Evolutionary conservation across 2,797 vertebrate genomes (phyloP).

Genomic region (Fistularia commersonii): DNA sequence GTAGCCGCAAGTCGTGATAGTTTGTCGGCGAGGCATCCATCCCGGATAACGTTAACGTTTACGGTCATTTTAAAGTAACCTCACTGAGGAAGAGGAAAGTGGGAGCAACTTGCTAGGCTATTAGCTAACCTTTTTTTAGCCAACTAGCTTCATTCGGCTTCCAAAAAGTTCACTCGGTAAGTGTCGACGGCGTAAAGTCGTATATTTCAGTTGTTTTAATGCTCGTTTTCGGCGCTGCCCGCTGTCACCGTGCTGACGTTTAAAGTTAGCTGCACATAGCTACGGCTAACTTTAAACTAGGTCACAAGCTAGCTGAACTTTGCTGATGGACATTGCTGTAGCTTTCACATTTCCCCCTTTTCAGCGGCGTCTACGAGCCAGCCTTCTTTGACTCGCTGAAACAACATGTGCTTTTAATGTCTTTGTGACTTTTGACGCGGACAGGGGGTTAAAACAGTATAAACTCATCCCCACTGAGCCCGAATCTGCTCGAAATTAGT

Average conservation of each 20-base stretch:
- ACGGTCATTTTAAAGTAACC: slow-evolving; percentile 23
- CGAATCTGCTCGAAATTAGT: no score
- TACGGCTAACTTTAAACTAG: slow-evolving; percentile 43
- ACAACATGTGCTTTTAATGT: no score
- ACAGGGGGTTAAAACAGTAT: not conserved
- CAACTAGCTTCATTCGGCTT: slow-evolving; percentile 41
- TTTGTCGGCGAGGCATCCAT: slow-evolving; percentile 11
- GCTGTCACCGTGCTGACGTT: not conserved
- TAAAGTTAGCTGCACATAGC: slow-evolving; percentile 10
- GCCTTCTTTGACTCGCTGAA: not conserved
- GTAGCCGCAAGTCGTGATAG: slow-evolving; percentile 23
- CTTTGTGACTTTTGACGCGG: not conserved
- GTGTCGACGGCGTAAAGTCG: slow-evolving; percentile 31
- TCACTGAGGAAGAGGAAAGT: slow-evolving; percentile 33
- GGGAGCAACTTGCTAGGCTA: slow-evolving; percentile 54
- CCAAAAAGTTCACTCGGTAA: slow-evolving; percentile 46
- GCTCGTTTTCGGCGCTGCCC: slow-evolving; percentile 6
- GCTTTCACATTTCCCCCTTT: slow-evolving; percentile 30
- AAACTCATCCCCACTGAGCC: not conserved
- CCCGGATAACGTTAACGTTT: slow-evolving; percentile 32
- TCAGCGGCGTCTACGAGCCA: slow-evolving; percentile 3
- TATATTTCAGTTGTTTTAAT: slow-evolving; percentile 13
- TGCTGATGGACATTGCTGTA: slow-evolving; percentile 11
- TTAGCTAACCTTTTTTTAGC: slow-evolving; percentile 63
- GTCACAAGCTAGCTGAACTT: slow-evolving; percentile 59